These are phyloP conservation scores for Cataglyphis hispanica DNA, from an alignment of 1,140 invertebrate species.

Conservation along the genomic window DNA sequence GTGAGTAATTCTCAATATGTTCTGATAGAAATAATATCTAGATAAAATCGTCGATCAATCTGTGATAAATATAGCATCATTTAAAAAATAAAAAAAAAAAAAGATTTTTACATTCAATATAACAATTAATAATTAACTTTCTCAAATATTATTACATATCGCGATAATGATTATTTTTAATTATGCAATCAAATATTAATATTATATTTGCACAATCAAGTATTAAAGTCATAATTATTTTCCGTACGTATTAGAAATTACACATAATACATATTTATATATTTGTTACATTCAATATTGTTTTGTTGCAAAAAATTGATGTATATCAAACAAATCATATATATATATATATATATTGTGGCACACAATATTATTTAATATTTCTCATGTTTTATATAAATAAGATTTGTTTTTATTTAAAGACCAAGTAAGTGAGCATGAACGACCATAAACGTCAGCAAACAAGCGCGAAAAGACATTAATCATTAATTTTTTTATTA, in stretches of 20 bases:
- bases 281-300: not conserved
- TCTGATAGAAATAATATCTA: not conserved
- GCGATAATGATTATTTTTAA: not conserved
- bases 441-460: no score
- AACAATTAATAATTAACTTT: constrained; percentile 23
- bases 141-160: not conserved
- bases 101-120: not conserved
- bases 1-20: not conserved
- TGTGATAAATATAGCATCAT: not conserved
- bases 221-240: constrained; percentile 9
- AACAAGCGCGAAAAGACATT: no score
- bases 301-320: not conserved
- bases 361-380: not conserved
- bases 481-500: no score
- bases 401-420: not conserved
- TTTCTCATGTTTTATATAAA: not conserved
- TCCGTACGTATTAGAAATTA: not conserved
- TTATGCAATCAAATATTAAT: not conserved
- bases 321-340: not conserved
- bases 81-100: not conserved
- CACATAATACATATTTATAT: not conserved
- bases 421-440: no score
- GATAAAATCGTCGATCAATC: not conserved
- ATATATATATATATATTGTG: not conserved
- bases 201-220: not conserved